Evolutionary conservation across 2,113 vertebrate species (phyloP).

Genomic region (Tursiops truncatus): DNA sequence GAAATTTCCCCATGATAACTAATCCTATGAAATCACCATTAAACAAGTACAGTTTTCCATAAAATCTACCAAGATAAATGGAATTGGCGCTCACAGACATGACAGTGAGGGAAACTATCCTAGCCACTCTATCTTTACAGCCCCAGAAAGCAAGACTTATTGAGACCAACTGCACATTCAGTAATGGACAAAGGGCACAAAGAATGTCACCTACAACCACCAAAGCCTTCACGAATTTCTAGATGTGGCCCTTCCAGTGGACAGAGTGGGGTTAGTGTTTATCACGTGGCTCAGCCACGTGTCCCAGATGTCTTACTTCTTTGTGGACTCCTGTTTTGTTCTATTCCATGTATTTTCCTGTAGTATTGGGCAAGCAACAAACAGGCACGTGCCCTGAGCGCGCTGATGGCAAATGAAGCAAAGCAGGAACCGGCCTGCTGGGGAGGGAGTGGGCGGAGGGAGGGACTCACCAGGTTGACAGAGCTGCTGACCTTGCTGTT

Average conservation of each 20-base stretch:
- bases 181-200: background rate
- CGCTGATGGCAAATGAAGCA: background rate
- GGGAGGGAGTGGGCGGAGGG: background rate
- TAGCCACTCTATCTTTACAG: background rate
- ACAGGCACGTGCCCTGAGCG: accelerated
- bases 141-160: background rate
- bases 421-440: background rate
- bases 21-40: background rate
- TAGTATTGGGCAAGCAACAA: background rate
- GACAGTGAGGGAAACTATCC: background rate
- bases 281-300: accelerated
- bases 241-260: background rate
- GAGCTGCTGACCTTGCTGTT: constrained; percentile 99
- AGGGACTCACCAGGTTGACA: constrained; percentile 94
- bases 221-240: no score
- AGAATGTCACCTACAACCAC: background rate
- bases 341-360: background rate
- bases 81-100: background rate
- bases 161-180: background rate
- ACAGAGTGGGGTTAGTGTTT: background rate
- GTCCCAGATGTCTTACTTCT: background rate
- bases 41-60: background rate
- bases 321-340: background rate
- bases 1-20: background rate
- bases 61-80: background rate